Evolutionary conservation across 2,113 vertebrate species (phyloP).

Genomic region (Cottus gobio): DNA sequence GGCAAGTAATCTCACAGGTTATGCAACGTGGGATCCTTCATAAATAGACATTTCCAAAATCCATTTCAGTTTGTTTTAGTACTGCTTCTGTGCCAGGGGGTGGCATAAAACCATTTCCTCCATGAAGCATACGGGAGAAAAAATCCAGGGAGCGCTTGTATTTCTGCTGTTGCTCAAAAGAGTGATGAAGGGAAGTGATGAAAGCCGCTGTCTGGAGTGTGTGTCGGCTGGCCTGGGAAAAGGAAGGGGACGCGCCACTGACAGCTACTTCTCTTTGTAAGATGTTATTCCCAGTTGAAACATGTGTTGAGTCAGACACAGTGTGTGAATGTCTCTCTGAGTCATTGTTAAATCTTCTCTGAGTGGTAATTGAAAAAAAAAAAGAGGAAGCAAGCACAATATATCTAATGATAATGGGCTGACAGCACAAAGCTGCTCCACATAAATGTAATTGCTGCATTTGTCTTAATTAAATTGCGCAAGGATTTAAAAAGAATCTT

Average conservation of each 20-base stretch:
- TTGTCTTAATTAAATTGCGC: background rate
- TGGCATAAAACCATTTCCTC: constrained; percentile 31
- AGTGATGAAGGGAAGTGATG: constrained; percentile 25
- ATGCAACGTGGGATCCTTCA: constrained; percentile 53
- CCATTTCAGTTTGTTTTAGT: constrained; percentile 34
- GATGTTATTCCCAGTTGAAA: constrained; percentile 52
- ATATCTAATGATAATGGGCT: constrained; percentile 22
- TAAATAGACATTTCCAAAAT: constrained; percentile 41
- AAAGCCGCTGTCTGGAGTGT: constrained; percentile 49
- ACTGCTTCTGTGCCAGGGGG: background rate
- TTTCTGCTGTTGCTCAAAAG: constrained; percentile 55
- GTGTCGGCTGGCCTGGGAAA: background rate
- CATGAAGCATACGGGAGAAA: constrained; percentile 29
- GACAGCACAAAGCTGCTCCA: background rate
- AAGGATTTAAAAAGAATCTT: background rate
- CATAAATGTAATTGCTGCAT: background rate
- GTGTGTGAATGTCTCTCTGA: constrained; percentile 1
- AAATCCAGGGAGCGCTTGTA: constrained; percentile 26
- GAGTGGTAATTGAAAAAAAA: constrained; percentile 22
- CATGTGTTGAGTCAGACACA: constrained; percentile 58
- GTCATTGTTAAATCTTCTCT: constrained; percentile 33
- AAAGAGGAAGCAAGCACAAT: background rate
- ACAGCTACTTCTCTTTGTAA: constrained; percentile 43
- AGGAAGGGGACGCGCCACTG: constrained; percentile 22
- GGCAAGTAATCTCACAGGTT: constrained; percentile 42